Evolutionary conservation across 2,797 vertebrate genomes (phyloP), one percentile per base, ranked within the genome.

Genomic region (Columba guinea): DNA sequence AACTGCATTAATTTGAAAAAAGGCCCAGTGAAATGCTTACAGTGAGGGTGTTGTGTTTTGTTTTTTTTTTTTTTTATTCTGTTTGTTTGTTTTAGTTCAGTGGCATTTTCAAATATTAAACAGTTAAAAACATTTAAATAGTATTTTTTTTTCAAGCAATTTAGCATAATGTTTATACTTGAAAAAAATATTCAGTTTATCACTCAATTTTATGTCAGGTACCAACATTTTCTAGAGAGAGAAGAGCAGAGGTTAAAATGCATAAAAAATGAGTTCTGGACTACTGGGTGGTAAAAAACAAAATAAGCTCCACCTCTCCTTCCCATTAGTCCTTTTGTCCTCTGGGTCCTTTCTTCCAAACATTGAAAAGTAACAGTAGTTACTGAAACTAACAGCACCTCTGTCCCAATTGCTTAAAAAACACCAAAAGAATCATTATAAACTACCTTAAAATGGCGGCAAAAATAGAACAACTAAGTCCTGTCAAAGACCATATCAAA

Each of bases 1-100:
- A 98, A 98, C 96, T 97, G 97, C 93, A 97, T 97, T 98, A 98
- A 98, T 98, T 98, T 97, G 96, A 98, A 98, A 98, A 98, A 97
- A 90, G 97, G 91, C 82, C 89, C 96, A 89, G 48, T 59, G 69
- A 97, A 97, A 97, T 52, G 19, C 84, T 97, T 97, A 96, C 32
- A 93, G 58, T 85, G 84, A 96, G 49, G 30, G 59, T 78, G 41
- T 41, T 18, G 26, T 52, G 7, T 59, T 12, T 67, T 23, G 46
- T 64, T 71, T 23, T 49, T 68, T 75, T 49, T 68, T 75, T 37
- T 28, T 63, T 10, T 14, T 8, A 49, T 46, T 46, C 18, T 20
- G 44, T 46, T 46, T 46, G 44, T 46, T 7, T 59, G 16, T 82
- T 18, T 21, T 22, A 59, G 60, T 13, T 11, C 53, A 59, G 26